These are phyloP conservation scores for Ceyx margarethae DNA, from an alignment of 2,113 vertebrate species.

Conservation along the genomic window DNA sequence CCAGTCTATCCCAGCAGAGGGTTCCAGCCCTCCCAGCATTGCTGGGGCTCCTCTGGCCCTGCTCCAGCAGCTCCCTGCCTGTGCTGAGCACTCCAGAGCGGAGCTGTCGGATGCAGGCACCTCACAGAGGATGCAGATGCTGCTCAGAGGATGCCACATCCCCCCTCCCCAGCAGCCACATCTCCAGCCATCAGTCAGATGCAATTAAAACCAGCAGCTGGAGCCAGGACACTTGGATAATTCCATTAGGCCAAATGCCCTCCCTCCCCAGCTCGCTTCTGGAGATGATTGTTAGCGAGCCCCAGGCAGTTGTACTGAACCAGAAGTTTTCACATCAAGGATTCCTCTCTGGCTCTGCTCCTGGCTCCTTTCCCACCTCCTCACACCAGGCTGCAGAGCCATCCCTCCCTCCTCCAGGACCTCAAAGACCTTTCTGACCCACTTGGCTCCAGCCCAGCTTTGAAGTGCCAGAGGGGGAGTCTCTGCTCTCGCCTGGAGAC, in stretches of 20 bases:
- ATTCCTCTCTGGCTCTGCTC: neutral
- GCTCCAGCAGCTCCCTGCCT: neutral
- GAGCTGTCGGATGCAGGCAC: accelerated
- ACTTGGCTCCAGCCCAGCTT: constrained; percentile 34
- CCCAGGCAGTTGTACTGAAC: neutral
- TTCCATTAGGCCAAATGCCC: neutral
- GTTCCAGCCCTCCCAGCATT: neutral
- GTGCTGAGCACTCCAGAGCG: neutral
- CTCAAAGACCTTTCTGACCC: constrained; percentile 38
- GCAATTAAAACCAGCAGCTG: neutral
- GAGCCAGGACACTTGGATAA: neutral
- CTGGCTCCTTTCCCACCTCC: constrained; percentile 18
- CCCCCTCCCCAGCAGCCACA: accelerated
- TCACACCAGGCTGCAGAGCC: neutral
- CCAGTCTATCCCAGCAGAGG: neutral
- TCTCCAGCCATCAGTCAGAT: neutral
- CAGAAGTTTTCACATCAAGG: neutral
- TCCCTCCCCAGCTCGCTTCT: neutral
- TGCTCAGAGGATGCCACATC: neutral
- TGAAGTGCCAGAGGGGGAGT: neutral
- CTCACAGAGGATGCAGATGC: accelerated
- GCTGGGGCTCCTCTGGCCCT: neutral
- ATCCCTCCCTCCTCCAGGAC: neutral
- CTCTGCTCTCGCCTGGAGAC: neutral
- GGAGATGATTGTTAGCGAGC: neutral